Percentiles rank a stretch among this genome's conserved stretches.
Conservation (phyloP, 2,888 invertebrate species). For the Diploptera punctata region DNA sequence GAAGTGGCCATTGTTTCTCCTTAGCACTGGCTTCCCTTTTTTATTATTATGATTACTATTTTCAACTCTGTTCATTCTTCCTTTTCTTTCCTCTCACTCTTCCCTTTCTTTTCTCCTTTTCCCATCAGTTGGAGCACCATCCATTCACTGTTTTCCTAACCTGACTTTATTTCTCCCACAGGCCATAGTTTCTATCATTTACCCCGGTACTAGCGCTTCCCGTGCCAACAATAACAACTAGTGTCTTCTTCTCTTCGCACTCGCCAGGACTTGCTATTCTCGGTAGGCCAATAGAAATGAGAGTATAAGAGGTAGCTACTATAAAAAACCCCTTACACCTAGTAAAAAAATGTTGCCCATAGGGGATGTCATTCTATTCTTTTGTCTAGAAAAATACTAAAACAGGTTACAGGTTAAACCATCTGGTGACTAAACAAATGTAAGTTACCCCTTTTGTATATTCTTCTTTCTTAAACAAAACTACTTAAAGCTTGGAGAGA, state of each 20-base stretch:
- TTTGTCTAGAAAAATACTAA: background rate
- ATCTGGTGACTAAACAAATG: background rate
- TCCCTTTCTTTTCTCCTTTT: background rate
- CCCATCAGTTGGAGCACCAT: background rate
- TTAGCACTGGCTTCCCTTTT: background rate
- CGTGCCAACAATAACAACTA: slow-evolving; percentile 17
- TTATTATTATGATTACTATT: background rate
- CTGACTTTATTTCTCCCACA: slow-evolving; percentile 20
- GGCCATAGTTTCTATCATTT: slow-evolving; percentile 25
- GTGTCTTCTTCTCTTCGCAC: background rate
- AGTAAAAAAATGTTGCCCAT: slow-evolving; percentile 3
- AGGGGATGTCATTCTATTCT: background rate
- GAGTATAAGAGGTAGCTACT: slow-evolving; percentile 9
- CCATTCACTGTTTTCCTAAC: slow-evolving; percentile 3
- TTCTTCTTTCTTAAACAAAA: no score
- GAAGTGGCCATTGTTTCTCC: background rate
- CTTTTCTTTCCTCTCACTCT: background rate
- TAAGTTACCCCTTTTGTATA: no score
- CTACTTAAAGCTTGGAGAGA: no score
- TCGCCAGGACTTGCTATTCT: slow-evolving; percentile 14
- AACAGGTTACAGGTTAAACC: background rate
- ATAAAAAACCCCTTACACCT: slow-evolving; percentile 15
- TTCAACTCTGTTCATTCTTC: background rate
- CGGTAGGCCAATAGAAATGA: slow-evolving; percentile 13
- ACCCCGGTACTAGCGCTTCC: slow-evolving; percentile 1